Evolutionary conservation across 35 echinoderm and acorn worm genomes (phyloP).

Genomic region (Ophiothrix spiculata): DNA sequence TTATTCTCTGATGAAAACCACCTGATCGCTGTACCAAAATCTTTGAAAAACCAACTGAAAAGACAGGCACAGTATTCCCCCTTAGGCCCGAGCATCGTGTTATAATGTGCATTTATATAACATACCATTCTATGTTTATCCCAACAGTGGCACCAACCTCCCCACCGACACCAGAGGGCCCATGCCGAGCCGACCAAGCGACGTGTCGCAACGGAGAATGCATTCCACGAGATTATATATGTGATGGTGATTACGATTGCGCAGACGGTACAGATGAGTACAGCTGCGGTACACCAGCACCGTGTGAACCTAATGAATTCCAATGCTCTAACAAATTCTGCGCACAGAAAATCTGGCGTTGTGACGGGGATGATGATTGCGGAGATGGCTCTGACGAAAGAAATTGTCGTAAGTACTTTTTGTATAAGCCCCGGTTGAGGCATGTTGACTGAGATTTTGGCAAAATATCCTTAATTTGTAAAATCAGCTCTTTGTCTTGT

Average conservation of each 20-base stretch:
- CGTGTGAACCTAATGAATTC: constrained; percentile 87
- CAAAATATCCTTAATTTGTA: no score
- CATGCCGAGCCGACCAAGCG: not conserved
- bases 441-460: no score
- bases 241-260: constrained; percentile 47
- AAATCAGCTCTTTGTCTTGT: no score
- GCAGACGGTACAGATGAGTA: constrained; percentile 40
- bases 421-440: no score
- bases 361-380: no score
- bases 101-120: no score
- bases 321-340: constrained; percentile 58
- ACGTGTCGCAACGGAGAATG: constrained; percentile 25
- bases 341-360: constrained; percentile 84
- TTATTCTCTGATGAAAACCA: no score
- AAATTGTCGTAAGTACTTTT: constrained; percentile 68
- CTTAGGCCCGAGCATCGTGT: no score
- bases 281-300: constrained; percentile 9
- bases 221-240: constrained; percentile 30
- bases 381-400: constrained; percentile 67
- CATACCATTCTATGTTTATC: not conserved
- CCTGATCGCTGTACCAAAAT: no score
- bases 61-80: no score
- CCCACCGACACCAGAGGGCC: not conserved
- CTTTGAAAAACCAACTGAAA: no score
- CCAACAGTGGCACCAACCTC: not conserved